Percentiles rank a stretch among this genome's conserved stretches.
phyloP scores from a whole-genome alignment of 1,140 invertebrate genomes.

The Danaus plexippus region DNA sequence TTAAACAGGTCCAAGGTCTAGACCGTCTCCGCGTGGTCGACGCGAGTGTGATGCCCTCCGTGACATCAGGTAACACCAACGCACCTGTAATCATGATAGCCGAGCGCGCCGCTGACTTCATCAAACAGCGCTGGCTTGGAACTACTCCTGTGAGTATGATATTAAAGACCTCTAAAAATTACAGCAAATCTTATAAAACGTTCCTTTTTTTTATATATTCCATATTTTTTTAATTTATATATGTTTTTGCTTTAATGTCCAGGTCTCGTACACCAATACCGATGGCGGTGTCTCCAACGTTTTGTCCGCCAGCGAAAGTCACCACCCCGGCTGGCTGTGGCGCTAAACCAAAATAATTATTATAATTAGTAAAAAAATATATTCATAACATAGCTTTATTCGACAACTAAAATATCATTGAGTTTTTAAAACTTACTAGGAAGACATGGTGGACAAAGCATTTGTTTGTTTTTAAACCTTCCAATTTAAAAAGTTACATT shows the following conservation, averaged over 20 bases:
- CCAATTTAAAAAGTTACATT: no score
- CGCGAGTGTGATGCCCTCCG: slow-evolving; percentile 83
- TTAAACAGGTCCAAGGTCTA: slow-evolving; percentile 76
- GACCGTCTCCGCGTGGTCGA: slow-evolving; percentile 81
- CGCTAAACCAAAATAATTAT: slow-evolving; percentile 6
- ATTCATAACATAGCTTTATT: no score
- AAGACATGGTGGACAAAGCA: no score
- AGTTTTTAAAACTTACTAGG: no score
- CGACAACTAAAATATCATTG: no score
- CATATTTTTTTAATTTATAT: background rate
- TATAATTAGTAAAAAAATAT: no score
- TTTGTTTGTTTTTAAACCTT: no score
- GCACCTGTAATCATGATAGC: slow-evolving; percentile 88
- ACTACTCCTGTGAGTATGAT: slow-evolving; percentile 21
- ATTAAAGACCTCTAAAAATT: background rate
- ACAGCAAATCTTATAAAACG: background rate
- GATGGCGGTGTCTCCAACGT: slow-evolving; percentile 45
- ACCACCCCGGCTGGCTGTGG: slow-evolving; percentile 33
- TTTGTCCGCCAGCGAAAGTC: slow-evolving; percentile 36
- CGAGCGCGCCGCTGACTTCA: slow-evolving; percentile 84
- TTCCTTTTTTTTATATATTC: no score
- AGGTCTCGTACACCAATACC: slow-evolving; percentile 30
- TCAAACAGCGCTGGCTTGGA: slow-evolving; percentile 78
- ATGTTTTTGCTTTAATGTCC: slow-evolving; percentile 12
- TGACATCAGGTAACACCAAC: slow-evolving; percentile 85